Base-by-base conservation (phyloP, 2,888 invertebrate species). In the Catocala sponsa region DNA sequence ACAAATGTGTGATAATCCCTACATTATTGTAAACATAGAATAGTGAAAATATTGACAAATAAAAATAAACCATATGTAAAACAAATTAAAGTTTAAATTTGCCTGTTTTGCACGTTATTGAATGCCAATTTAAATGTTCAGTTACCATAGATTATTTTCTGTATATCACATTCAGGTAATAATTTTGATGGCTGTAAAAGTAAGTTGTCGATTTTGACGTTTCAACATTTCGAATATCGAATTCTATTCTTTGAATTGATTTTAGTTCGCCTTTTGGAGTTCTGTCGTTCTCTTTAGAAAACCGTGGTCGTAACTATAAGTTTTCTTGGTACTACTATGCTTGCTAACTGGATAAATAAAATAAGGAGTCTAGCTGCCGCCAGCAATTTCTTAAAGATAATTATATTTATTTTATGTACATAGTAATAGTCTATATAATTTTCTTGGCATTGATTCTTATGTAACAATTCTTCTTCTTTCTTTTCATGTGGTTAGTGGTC, bases 1-100 rank as follows among this genome's bases (percentile, higher is more conserved):
- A 72, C 76, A 77, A 77, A 79, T 76, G 70, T 74, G 73, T 41
- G 70, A 54, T 81, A 81, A 80, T 78, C 79, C 63, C 0, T 33
- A 43, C 46, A 32, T 52, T 63, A 60, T 53, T 57, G 43, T 62
- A 53, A 65, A 53, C 52, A 55, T 55, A 12, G 7, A 25, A 25
- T 38, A 9, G 35, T 38, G 25, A 38, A 38, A 38, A 38, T 9
- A 38, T 38, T 38, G 4, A n/a, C 6, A 44, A 13, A 25, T 10
- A 50, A 11, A 6, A 25, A 9, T 44, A 12, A 33, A 4, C 46
- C 6, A 5, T 41, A 25, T 38, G 35, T 38, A 6, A 38, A 0
- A 15, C 49, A 49, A 49, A 11, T 48, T 43, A 41, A 38, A n/a
- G 15, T 43, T 1, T 38, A 38, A 38, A 7, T 38, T 57, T 13